A percentile compares a stretch with the other conserved stretches of the same genome.
phyloP scores from a whole-genome alignment of 1,140 invertebrate genomes.

The Apocrypta bakeri region DNA sequence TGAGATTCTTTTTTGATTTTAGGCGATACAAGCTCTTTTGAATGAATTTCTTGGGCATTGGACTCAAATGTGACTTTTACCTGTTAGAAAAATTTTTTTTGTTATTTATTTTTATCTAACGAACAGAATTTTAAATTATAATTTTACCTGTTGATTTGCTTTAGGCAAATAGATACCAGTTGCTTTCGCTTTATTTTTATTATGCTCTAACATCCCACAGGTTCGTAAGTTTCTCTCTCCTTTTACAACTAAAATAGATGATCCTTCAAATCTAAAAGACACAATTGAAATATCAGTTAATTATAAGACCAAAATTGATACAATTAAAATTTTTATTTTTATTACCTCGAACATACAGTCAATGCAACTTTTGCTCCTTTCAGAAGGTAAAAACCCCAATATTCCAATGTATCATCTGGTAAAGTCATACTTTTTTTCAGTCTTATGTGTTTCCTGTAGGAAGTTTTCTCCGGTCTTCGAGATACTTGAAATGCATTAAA shows the following conservation, averaged over 20 bases:
- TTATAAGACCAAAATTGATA: conserved; percentile 6
- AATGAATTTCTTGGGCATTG: conserved; percentile 72
- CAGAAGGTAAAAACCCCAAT: conserved; percentile 91
- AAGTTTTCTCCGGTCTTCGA: conserved; percentile 80
- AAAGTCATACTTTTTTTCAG: conserved; percentile 87
- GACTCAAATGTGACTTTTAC: conserved; percentile 82
- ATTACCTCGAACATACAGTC: conserved; percentile 85
- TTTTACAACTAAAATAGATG: conserved; percentile 85
- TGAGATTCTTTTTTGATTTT: conserved; percentile 27
- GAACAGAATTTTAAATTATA: neutral
- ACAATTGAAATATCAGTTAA: conserved; percentile 1
- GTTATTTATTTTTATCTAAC: neutral
- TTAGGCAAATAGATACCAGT: conserved; percentile 69
- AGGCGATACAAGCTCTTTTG: conserved; percentile 53
- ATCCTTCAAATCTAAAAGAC: conserved; percentile 78
- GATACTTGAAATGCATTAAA: conserved; percentile 89
- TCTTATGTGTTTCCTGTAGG: conserved; percentile 82
- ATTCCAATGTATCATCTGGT: conserved; percentile 89
- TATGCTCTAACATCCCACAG: conserved; percentile 84
- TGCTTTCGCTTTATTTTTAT: conserved; percentile 78
- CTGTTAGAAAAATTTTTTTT: conserved; percentile 62
- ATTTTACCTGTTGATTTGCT: conserved; percentile 78
- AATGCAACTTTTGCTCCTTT: conserved; percentile 84
- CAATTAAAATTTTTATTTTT: neutral
- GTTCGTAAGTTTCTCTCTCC: conserved; percentile 84